phyloP scores from a whole-genome alignment of 2,888 invertebrate genomes.

The Lepeophtheirus nordmannii region DNA sequence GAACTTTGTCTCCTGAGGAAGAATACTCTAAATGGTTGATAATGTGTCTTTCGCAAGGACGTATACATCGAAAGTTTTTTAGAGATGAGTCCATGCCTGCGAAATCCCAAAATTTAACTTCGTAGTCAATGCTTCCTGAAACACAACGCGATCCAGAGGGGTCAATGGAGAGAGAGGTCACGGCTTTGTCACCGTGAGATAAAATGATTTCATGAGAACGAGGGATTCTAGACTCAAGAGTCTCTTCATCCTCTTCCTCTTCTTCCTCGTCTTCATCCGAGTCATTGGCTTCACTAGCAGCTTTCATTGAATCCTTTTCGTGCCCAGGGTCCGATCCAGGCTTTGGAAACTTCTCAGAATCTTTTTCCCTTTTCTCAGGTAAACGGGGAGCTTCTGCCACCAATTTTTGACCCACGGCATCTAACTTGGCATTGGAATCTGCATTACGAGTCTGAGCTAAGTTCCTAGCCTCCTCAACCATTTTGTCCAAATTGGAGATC shows the following conservation, averaged over 20 bases:
- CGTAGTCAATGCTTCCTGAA: conserved; percentile 87
- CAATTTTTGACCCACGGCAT: background rate
- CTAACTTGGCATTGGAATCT: conserved; percentile 13
- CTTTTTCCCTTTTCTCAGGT: too few species aligned
- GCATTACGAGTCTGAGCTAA: conserved; percentile 32
- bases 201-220: conserved; percentile 49
- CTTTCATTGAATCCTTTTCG: conserved; percentile 26
- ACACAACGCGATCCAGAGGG: conserved; percentile 80
- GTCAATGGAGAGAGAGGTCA: conserved; percentile 77
- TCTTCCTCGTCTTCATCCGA: conserved; percentile 30
- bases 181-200: conserved; percentile 74
- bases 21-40: conserved; percentile 46
- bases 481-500: conserved; percentile 47
- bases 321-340: background rate
- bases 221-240: conserved; percentile 37
- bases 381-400: too few species aligned
- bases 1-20: conserved; percentile 75
- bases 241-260: conserved; percentile 31
- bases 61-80: conserved; percentile 76
- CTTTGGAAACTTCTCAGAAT: background rate
- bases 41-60: conserved; percentile 62
- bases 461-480: conserved; percentile 42
- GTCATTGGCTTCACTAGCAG: conserved; percentile 30
- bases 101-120: conserved; percentile 95
- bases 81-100: conserved; percentile 90